Evolutionary conservation across 2,113 vertebrate species (phyloP).

Genomic region (Serinus canaria): DNA sequence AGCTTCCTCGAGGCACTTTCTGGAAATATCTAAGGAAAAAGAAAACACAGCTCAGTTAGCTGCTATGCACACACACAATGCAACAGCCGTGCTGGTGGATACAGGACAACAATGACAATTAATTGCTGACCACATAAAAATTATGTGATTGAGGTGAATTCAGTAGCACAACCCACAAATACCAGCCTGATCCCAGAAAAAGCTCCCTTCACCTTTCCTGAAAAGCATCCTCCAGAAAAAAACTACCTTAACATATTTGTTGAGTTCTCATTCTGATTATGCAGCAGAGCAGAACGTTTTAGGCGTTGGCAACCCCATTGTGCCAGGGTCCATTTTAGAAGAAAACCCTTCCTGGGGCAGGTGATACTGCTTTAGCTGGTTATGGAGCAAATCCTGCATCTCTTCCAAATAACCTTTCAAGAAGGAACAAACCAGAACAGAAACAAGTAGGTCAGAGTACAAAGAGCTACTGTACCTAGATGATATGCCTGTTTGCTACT

Average conservation of each 20-base stretch:
- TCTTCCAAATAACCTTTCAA: slow-evolving; percentile 51
- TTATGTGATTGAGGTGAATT: neutral
- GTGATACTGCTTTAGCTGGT: neutral
- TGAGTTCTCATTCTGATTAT: neutral
- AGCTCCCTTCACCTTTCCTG: neutral
- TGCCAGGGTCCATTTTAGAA: neutral
- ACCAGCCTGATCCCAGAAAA: neutral
- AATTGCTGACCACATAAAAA: neutral
- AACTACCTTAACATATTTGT: neutral
- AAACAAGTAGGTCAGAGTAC: slow-evolving; percentile 68
- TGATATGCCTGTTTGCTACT: slow-evolving; percentile 54
- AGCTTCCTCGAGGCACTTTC: slow-evolving; percentile 57
- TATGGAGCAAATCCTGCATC: slow-evolving; percentile 5
- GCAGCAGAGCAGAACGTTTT: neutral
- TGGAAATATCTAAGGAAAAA: slow-evolving; percentile 49
- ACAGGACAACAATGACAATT: neutral
- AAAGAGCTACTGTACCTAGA: slow-evolving; percentile 66
- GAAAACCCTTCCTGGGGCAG: neutral
- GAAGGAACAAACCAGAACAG: slow-evolving; percentile 41
- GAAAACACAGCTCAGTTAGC: neutral
- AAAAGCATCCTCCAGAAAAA: neutral
- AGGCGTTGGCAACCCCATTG: neutral
- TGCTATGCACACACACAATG: neutral
- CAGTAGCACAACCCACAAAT: neutral
- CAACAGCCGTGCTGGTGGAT: neutral